phyloP scores from a whole-genome alignment of 2,888 invertebrate species.

The Disparrhopalites patrizii region DNA sequence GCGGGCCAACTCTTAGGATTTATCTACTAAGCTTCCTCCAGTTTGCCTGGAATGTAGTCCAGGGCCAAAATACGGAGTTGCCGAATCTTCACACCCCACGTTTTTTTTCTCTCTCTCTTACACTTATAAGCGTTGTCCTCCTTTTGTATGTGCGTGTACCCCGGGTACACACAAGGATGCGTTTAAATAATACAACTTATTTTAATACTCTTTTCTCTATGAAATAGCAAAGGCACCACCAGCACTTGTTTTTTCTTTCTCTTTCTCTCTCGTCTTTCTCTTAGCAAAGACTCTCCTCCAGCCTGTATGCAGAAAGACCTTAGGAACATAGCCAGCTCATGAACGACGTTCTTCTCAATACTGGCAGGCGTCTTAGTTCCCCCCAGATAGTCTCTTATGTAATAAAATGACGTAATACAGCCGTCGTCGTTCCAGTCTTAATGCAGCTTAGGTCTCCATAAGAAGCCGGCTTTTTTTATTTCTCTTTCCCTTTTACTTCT shows the following conservation, averaged over 20 bases:
- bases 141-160: background rate
- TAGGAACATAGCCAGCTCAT: background rate
- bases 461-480: constrained; percentile 7
- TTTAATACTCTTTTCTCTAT: background rate
- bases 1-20: constrained; percentile 23
- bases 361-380: background rate
- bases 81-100: constrained; percentile 24
- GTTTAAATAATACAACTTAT: constrained; percentile 17
- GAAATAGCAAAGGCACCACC: background rate
- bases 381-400: background rate
- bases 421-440: constrained; percentile 3
- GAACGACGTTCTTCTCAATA: background rate
- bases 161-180: background rate
- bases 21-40: constrained; percentile 20
- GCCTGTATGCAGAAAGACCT: no score
- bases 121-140: background rate
- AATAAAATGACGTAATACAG: constrained; percentile 15
- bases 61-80: constrained; percentile 34
- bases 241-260: background rate
- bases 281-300: no score
- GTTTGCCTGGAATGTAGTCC: constrained; percentile 28
- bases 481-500: background rate
- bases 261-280: background rate
- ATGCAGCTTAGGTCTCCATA: background rate
- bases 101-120: no score